Conservation (phyloP, 2,888 invertebrate species). For the Lithodes maja region DNA sequence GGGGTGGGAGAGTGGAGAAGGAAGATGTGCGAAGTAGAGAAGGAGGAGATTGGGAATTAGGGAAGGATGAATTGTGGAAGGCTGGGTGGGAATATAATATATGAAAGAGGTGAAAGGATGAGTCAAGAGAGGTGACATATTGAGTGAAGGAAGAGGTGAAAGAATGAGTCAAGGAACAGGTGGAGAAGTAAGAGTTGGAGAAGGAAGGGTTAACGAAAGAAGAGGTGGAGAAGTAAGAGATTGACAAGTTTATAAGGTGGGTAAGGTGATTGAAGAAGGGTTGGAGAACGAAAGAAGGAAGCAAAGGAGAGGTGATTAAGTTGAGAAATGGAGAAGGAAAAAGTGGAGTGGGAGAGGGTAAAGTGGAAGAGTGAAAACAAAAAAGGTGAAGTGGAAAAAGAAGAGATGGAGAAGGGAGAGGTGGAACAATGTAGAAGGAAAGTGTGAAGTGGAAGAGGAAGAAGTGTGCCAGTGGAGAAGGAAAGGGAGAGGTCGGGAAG, state of each 20-base stretch:
- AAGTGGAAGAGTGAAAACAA: neutral
- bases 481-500: neutral
- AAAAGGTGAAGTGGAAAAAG: neutral
- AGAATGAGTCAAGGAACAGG: too few relatives aligned
- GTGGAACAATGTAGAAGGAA: neutral
- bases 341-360: neutral
- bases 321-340: neutral
- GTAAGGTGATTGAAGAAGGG: too few relatives aligned
- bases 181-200: too few relatives aligned
- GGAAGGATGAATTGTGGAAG: neutral
- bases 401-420: neutral
- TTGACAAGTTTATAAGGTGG: too few relatives aligned
- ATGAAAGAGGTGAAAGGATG: too few relatives aligned
- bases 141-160: too few relatives aligned
- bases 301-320: too few relatives aligned
- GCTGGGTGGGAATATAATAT: too few relatives aligned
- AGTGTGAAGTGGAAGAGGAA: constrained; percentile 8
- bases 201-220: too few relatives aligned
- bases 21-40: constrained; percentile 2
- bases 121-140: too few relatives aligned
- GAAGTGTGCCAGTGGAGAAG: neutral
- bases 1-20: neutral
- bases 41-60: neutral
- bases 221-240: too few relatives aligned
- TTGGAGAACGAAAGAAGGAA: too few relatives aligned